phyloP scores from a whole-genome alignment of 2,113 vertebrate species.

The Sisor rabdophorus region DNA sequence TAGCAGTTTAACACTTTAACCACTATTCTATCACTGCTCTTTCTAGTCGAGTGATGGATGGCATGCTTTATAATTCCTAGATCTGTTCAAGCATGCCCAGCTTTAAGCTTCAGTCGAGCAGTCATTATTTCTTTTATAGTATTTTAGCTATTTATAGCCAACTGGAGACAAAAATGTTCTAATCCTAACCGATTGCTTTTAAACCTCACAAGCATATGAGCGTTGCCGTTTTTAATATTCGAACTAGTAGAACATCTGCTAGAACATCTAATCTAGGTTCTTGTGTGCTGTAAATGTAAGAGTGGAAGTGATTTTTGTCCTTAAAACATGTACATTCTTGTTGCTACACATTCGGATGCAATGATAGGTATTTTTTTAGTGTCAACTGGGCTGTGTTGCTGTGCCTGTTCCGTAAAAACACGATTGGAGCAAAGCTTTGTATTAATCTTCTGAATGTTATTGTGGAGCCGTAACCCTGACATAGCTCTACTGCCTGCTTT shows the following conservation, averaged over 20 bases:
- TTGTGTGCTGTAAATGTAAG: not conserved
- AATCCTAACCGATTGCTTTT: too few species aligned
- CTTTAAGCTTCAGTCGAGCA: not conserved
- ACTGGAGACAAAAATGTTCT: not conserved
- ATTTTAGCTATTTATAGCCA: not conserved
- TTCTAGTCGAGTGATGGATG: not conserved
- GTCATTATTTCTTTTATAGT: not conserved
- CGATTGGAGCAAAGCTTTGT: not conserved
- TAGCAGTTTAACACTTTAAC: too few species aligned
- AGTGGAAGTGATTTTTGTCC: not conserved
- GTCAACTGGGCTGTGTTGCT: not conserved
- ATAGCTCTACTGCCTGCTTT: not conserved
- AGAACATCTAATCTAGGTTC: not conserved
- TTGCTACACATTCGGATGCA: not conserved
- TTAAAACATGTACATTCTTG: not conserved
- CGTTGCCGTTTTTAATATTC: too few species aligned
- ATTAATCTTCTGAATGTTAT: not conserved
- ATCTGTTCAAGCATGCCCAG: constrained; percentile 3
- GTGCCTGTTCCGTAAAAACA: not conserved
- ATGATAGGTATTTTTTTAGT: not conserved
- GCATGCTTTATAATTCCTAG: not conserved
- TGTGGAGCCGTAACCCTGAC: not conserved
- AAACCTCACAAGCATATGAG: too few species aligned
- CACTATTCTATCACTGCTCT: too few species aligned
- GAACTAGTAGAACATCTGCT: too few species aligned